Base-by-base conservation (phyloP, 2,113 vertebrate genomes). In the Edolisoma coerulescens region DNA sequence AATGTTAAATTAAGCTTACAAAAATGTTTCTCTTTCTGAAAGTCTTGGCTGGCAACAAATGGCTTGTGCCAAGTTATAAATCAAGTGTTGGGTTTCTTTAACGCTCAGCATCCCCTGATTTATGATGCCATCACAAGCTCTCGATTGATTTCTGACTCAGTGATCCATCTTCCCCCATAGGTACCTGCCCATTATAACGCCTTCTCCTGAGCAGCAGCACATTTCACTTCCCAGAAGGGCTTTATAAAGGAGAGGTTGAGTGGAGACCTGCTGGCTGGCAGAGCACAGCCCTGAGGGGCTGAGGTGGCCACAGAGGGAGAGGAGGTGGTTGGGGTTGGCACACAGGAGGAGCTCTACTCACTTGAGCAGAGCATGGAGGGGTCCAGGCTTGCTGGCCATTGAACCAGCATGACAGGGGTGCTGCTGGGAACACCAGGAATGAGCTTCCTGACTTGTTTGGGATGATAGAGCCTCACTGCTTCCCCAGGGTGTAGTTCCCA, bases 161-260 rank as follows among this genome's bases (percentile, higher is more conserved):
- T 88, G 93, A 98, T 97, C 93, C 96, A 97, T 98, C 97, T 98
- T 97, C 75, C 87, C 70, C 97, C 85, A 44, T 4, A 92, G 97
- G 95, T 87, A 89, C 50, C 81, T 89, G 94, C 94, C 91, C 86
- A 88, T 92, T 97, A 88, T 92, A 95, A 96, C 19, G 6, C 95
- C 88, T 87, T 53, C 95, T 95, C 91, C 93, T 78, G 91, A 84
- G 88, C 79, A 49, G 54, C n/a, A 1, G 83, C 83, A 76, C 2
- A 0, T 53, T 71, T 9, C 5, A 1, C 88, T 92, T 96, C 92
- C 93, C 90, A 93, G 93, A 93, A 95, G 49, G 80, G 94, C 85
- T 75, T 50, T 94, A 75, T 16, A 75, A 28, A 54, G 78, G 54
- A 49, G 80, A 70, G 27, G 37, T 7, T 24, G 60, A 65, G 76